Percentiles rank a stretch among this genome's conserved stretches.
Evolutionary conservation across 2,797 vertebrate species (phyloP).

Genomic region (Lagorchestes hirsutus): DNA sequence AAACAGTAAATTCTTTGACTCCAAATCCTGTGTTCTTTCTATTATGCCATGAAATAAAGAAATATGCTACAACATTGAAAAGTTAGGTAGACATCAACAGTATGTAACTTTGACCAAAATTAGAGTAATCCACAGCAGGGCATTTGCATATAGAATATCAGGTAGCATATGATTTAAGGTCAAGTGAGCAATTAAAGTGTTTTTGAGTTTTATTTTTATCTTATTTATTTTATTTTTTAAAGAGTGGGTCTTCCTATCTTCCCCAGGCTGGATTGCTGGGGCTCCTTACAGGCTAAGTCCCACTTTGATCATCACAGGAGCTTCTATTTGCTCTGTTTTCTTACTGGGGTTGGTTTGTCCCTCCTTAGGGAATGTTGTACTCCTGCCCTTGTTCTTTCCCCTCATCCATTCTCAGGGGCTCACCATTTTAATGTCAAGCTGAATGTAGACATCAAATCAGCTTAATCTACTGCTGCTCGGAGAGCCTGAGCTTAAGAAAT

Average conservation of each 20-base stretch:
- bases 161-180: neutral
- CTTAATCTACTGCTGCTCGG: neutral
- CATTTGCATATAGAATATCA: neutral
- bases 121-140: neutral
- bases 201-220: neutral
- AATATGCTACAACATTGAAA: neutral
- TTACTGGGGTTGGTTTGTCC: neutral
- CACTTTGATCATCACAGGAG: neutral
- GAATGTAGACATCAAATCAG: neutral
- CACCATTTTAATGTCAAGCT: neutral
- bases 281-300: neutral
- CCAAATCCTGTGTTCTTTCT: neutral
- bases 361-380: neutral
- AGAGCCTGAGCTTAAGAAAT: neutral
- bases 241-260: neutral
- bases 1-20: neutral
- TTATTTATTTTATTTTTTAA: neutral
- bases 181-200: neutral
- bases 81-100: neutral
- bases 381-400: neutral
- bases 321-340: neutral
- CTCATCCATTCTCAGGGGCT: neutral
- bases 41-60: neutral
- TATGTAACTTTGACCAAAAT: neutral
- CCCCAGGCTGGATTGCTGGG: too few relatives aligned